Conservation (phyloP, 2,113 vertebrate species). For the Galeopterus variegatus region DNA sequence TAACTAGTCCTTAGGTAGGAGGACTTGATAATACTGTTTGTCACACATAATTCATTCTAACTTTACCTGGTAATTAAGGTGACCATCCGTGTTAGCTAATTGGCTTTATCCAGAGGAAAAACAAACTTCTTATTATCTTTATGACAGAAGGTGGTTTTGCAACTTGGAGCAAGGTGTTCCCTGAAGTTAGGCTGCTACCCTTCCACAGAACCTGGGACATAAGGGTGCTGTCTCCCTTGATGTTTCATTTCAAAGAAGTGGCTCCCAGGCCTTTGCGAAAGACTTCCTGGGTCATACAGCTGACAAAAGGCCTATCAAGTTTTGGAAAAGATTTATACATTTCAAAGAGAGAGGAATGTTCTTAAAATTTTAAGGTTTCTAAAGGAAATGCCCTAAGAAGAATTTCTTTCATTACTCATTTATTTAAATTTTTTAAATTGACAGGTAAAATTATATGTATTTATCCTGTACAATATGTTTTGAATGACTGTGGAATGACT, state of each 20-base stretch:
- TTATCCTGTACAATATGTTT: neutral
- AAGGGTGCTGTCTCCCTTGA: neutral
- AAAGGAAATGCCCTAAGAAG: neutral
- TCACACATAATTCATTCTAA: neutral
- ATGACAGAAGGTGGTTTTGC: neutral
- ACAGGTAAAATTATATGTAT: neutral
- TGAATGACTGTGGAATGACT: neutral
- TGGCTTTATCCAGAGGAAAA: constrained; percentile 4
- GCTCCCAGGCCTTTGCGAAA: neutral
- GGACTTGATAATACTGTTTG: neutral
- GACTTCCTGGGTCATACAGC: neutral
- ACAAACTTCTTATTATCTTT: neutral
- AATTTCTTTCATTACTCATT: neutral
- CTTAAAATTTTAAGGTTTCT: neutral
- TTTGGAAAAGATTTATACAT: neutral
- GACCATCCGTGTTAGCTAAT: neutral
- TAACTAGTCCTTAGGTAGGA: neutral
- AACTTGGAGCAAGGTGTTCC: neutral
- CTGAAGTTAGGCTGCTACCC: neutral
- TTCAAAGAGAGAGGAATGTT: neutral
- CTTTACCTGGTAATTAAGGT: neutral
- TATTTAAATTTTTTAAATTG: neutral
- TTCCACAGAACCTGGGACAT: no score
- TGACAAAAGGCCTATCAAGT: neutral
- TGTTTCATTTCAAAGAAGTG: neutral